Evolutionary conservation across 2,888 invertebrate species (phyloP).

Genomic region (Macroteleia sp.): DNA sequence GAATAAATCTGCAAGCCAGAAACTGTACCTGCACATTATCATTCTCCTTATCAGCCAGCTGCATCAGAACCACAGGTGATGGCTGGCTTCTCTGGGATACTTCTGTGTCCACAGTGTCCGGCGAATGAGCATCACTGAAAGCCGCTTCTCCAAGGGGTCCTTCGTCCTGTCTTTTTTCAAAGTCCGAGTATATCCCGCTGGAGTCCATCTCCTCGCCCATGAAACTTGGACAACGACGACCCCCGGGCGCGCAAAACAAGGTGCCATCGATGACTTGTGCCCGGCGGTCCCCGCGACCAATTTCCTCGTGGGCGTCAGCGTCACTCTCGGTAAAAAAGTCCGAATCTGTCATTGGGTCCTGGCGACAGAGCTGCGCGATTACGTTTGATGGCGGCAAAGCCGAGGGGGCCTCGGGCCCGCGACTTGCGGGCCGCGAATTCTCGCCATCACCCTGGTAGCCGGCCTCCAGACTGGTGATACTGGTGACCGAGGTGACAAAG

Average conservation of each 20-base stretch:
- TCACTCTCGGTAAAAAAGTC: slow-evolving; percentile 96
- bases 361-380: slow-evolving; percentile 85
- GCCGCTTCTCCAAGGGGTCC: slow-evolving; percentile 83
- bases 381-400: slow-evolving; percentile 76
- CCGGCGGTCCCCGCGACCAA: slow-evolving; percentile 88
- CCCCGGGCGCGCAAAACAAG: slow-evolving; percentile 88
- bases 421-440: slow-evolving; percentile 93
- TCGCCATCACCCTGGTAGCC: slow-evolving; percentile 97
- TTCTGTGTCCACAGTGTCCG: slow-evolving; percentile 86
- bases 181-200: slow-evolving; percentile 94
- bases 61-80: slow-evolving; percentile 77
- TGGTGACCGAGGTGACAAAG: slow-evolving; percentile 94
- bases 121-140: slow-evolving; percentile 86
- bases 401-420: slow-evolving; percentile 91
- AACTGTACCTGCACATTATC: slow-evolving; percentile 75
- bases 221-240: slow-evolving; percentile 80
- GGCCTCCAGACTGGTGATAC: slow-evolving; percentile 95
- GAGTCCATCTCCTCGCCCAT: slow-evolving; percentile 93
- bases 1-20: too few species aligned
- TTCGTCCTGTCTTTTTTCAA: slow-evolving; percentile 90
- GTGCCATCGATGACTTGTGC: slow-evolving; percentile 95
- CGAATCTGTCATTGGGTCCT: slow-evolving; percentile 95
- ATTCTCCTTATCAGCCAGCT: slow-evolving; percentile 72
- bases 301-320: slow-evolving; percentile 92
- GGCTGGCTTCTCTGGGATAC: slow-evolving; percentile 85